Base-by-base conservation (phyloP, 1,140 invertebrate species). In the Drosophila kurseongensis region DNA sequence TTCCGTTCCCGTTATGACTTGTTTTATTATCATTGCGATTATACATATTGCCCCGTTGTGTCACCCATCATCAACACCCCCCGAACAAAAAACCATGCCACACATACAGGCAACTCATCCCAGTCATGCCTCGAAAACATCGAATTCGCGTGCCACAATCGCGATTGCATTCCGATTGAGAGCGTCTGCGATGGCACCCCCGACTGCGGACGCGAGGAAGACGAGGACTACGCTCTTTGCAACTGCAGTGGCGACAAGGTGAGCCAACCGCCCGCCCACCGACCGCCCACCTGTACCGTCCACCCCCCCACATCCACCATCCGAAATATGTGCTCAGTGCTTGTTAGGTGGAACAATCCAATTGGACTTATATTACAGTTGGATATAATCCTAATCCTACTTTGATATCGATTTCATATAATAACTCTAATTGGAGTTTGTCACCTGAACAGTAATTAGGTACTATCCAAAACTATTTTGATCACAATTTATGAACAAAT, bases 191-290 rank as follows among this genome's bases (percentile, higher is more conserved):
- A 98, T 90, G 96, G 96, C 36, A 94, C 95, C 9, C 93, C 95
- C 5, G 97, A 98, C 91, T 99, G 97, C 91, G 93, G 93, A 5
- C 95, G 96, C 47, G 94, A 95, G 7, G 97, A 97, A 88, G 97
- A 98, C 92, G 97, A 98, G 93, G 91, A 93, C 9, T 79, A 74
- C 58, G 79, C 91, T 76, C 92, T 93, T 18, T 85, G 74, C 51
- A 91, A 93, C 68, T 93, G 92, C 69, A 91, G 91, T 57, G 90
- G 92, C 74, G 93, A 94, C 66, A 82, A 92, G 74, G 89, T 92
- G 79, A 92, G 91, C 38, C 44, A 4, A 27, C 44, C 10, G 27
- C 36, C 44, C 10, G 27, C 36, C 80, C 48, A 68, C 10, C 18
- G 35, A 10, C 55, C 61, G 9, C 27, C 44, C 16, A 35, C 10